These are phyloP conservation scores for Littorina saxatilis DNA, from an alignment of 1,140 invertebrate genomes.

Conservation along the genomic window DNA sequence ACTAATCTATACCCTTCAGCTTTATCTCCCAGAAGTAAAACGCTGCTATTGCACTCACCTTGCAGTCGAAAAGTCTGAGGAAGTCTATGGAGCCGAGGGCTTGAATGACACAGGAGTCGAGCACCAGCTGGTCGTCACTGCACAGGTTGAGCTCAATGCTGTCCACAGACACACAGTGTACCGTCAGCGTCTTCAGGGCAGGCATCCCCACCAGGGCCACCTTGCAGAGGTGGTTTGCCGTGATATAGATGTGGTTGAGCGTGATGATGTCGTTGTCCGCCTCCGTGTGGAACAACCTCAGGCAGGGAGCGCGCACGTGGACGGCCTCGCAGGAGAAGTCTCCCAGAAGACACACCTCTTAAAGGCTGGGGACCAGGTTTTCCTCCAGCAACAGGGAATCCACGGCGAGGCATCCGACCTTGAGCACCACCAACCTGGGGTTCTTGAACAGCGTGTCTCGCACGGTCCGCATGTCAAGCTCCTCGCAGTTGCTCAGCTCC, in stretches of 20 bases:
- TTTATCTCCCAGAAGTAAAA: no score
- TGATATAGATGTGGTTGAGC: slow-evolving; percentile 69
- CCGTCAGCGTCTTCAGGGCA: slow-evolving; percentile 63
- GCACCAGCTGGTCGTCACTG: slow-evolving; percentile 67
- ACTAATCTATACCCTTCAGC: no score
- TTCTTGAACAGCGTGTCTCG: slow-evolving; percentile 57
- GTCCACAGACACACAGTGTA: slow-evolving; percentile 69
- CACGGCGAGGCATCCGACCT: slow-evolving; percentile 64
- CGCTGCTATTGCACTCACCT: slow-evolving; percentile 47
- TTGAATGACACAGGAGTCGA: slow-evolving; percentile 69
- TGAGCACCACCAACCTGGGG: slow-evolving; percentile 53
- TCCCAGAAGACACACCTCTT: slow-evolving; percentile 65
- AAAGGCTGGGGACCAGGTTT: slow-evolving; percentile 57
- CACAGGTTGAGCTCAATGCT: slow-evolving; percentile 69
- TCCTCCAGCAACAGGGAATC: slow-evolving; percentile 67
- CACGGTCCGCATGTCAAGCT: slow-evolving; percentile 62
- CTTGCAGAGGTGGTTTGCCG: slow-evolving; percentile 70
- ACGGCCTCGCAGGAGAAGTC: slow-evolving; percentile 69
- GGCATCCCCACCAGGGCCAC: slow-evolving; percentile 66
- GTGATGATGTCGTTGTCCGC: slow-evolving; percentile 67
- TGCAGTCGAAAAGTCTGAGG: slow-evolving; percentile 69
- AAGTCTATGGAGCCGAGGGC: slow-evolving; percentile 67
- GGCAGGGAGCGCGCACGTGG: slow-evolving; percentile 64
- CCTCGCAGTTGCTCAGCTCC: slow-evolving; percentile 66
- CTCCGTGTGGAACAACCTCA: slow-evolving; percentile 67